These are phyloP conservation scores for Pseudomyrmex gracilis DNA, from an alignment of 1,140 invertebrate species.

Conservation along the genomic window DNA sequence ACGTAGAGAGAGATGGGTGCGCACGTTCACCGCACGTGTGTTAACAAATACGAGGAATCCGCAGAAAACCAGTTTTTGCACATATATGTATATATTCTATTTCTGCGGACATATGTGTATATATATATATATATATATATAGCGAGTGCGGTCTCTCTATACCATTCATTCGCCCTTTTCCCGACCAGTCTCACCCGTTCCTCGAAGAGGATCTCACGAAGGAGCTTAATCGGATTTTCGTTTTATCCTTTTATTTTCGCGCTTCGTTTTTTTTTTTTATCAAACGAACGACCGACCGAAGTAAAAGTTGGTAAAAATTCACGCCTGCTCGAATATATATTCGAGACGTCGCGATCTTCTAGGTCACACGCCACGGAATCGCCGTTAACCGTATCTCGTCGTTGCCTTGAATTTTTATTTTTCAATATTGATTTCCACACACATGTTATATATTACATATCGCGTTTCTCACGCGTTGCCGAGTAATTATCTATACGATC, in stretches of 20 bases:
- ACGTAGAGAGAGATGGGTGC: constrained; percentile 48
- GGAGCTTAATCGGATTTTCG: constrained; percentile 21
- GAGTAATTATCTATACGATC: no score
- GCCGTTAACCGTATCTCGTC: not conserved
- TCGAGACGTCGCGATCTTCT: constrained; percentile 2
- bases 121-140: constrained; percentile 14
- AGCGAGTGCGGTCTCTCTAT: not conserved
- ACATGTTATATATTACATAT: no score
- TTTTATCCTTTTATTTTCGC: not conserved
- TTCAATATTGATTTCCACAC: not conserved
- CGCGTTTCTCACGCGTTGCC: not conserved
- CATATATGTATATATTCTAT: constrained; percentile 16
- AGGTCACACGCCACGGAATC: constrained; percentile 28
- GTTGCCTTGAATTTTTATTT: constrained; percentile 3
- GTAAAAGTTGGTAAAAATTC: constrained; percentile 39
- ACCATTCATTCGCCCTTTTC: constrained; percentile 10
- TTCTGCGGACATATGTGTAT: no score
- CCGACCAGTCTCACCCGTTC: constrained; percentile 43
- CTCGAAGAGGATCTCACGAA: not conserved
- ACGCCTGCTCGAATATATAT: not conserved
- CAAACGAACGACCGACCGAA: not conserved
- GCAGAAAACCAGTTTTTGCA: constrained; percentile 76
- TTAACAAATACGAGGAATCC: constrained; percentile 57
- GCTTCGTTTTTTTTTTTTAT: not conserved
- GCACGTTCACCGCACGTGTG: constrained; percentile 69